Evolutionary conservation across 2,113 vertebrate species (phyloP).

Genomic region (Glaucidium brasilianum): DNA sequence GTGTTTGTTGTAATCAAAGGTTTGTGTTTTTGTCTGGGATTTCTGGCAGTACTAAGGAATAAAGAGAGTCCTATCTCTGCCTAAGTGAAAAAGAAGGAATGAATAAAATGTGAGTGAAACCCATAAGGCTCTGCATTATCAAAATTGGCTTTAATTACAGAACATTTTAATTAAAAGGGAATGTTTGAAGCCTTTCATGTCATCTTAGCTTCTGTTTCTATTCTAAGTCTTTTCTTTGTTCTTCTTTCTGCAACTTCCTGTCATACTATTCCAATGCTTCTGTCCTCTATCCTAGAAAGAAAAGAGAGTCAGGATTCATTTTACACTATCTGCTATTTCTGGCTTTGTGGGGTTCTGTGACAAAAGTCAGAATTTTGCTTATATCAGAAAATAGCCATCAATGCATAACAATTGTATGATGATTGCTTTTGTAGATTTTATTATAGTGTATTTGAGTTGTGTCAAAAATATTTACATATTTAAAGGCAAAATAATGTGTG

Average conservation of each 20-base stretch:
- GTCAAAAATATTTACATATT: not conserved
- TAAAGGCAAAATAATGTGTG: not conserved
- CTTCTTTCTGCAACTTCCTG: not conserved
- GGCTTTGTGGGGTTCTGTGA: not conserved
- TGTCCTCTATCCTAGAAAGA: not conserved
- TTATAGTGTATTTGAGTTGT: not conserved
- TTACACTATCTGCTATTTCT: not conserved
- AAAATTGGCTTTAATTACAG: conserved; percentile 16
- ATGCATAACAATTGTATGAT: not conserved
- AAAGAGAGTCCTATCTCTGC: not conserved
- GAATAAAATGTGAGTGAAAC: not conserved
- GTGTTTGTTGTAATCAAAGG: not conserved
- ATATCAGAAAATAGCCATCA: not conserved
- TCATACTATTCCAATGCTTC: not conserved
- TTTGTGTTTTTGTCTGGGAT: not conserved
- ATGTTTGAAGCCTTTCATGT: conserved; percentile 1
- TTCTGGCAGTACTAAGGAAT: not conserved
- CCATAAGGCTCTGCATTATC: not conserved
- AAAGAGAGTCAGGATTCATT: not conserved
- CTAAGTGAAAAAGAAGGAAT: not conserved
- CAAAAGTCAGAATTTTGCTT: not conserved
- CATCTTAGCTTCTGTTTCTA: not conserved
- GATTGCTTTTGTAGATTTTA: not conserved
- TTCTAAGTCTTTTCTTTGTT: not conserved
- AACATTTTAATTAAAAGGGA: not conserved